Evolutionary conservation across 2,888 invertebrate genomes (phyloP), one percentile per base, ranked within the genome.

Genomic region (Oeneis ivallda): DNA sequence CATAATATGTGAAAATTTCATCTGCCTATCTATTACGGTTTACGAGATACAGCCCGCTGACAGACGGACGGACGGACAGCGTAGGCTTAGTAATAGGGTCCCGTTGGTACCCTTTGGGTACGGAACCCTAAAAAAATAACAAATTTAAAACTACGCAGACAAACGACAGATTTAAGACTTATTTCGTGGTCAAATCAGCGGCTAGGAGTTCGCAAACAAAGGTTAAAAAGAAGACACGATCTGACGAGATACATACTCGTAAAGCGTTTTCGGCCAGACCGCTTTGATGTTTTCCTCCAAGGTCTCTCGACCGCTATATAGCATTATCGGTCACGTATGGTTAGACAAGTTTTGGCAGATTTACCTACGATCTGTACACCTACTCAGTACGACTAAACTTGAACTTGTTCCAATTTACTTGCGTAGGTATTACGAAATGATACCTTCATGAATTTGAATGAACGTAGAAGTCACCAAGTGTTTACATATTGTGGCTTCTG

Each of bases 281-380:
- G 10, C 60, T 68, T 66, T 66, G 66, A 68, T 66, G 60, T 63
- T 17, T 47, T 57, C 53, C 56, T 15, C 37, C n/a, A 47, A 26
- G 5, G 34, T 52, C 57, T 65, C 34, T 45, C 59, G 45, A 59
- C 60, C 59, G 41, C 63, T 5, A n/a, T n/a, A n/a, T n/a, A 59
- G 39, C 43, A 17, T 69, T 67, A 67, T 67, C 69, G 61, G 62
- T 62, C 58, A 64, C 34, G 62, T 53, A 62, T 62, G 62, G 61
- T 62, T 43, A 52, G 58, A 43, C 60, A 17, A 54, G 54, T 49
- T 63, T 65, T 63, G 68, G 60, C 37, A 61, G 26, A 64, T 49
- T 56, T 54, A 64, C 63, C 61, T 58, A 61, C 54, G 11, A 11
- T 54, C 1, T 47, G 13, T 52, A 61, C 60, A 61, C 50, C 64